A percentile compares a stretch with the other conserved stretches of the same genome.
Evolutionary conservation across 2,113 vertebrate genomes (phyloP).

Genomic region (Campylorhamphus procurvoides): DNA sequence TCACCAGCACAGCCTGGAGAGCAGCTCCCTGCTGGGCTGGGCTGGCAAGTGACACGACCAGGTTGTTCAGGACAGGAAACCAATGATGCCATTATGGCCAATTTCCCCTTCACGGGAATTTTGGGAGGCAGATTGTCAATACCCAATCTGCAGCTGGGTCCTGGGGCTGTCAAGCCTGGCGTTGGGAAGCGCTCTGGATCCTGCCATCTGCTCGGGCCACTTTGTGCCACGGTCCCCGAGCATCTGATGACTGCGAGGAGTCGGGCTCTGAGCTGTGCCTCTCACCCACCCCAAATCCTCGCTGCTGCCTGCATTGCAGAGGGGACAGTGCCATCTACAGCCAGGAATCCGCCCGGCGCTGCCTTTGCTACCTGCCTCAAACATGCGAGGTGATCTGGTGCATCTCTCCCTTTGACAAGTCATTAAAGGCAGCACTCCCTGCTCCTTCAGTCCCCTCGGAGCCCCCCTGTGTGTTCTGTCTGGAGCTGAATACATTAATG

Average conservation of each 20-base stretch:
- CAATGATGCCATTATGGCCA: background rate
- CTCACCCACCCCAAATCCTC: background rate
- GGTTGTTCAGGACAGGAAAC: background rate
- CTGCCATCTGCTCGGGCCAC: background rate
- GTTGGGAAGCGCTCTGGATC: background rate
- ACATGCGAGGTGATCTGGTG: rapidly evolving
- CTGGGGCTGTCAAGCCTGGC: background rate
- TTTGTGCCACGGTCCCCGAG: background rate
- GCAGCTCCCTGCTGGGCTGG: background rate
- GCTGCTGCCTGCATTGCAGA: background rate
- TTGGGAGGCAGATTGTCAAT: background rate
- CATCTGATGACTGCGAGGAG: background rate
- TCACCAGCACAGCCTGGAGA: background rate
- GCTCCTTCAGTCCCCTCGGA: background rate
- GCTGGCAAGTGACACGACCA: background rate
- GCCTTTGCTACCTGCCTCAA: background rate
- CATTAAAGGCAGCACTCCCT: background rate
- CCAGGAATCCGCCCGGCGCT: background rate
- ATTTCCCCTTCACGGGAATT: background rate
- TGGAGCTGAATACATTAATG: background rate
- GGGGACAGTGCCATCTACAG: constrained; percentile 58
- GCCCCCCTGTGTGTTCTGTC: background rate
- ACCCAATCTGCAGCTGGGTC: background rate
- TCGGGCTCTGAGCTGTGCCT: background rate
- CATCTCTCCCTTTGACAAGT: background rate